Percentiles rank a stretch among this genome's conserved stretches.
Evolutionary conservation across 2,797 vertebrate species (phyloP).

Genomic region (Onychomys arenicola): DNA sequence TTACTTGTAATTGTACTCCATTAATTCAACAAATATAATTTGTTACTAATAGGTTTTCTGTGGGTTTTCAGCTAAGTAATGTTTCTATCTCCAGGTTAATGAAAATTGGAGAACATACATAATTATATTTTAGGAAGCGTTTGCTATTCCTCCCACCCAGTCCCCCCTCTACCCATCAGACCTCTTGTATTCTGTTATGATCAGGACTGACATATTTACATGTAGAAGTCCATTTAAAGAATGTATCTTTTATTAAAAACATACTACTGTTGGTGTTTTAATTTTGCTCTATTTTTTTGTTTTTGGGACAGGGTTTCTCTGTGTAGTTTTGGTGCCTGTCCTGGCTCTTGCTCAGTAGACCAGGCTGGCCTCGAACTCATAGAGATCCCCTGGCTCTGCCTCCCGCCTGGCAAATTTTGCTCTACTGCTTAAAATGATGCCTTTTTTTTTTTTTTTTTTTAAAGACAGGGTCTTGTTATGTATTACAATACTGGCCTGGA

Average conservation of each 20-base stretch:
- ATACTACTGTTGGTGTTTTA: conserved; percentile 1
- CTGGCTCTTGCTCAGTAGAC: too few species aligned
- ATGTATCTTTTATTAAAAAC: conserved; percentile 59
- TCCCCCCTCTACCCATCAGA: not conserved
- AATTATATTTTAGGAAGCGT: conserved; percentile 33
- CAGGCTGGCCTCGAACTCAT: too few species aligned
- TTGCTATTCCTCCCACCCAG: not conserved
- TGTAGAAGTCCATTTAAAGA: not conserved
- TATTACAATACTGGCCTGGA: not conserved
- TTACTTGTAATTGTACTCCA: conserved; percentile 57
- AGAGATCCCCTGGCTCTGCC: too few species aligned
- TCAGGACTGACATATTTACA: not conserved
- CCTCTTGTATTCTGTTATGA: conserved; percentile 31
- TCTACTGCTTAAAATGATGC: not conserved
- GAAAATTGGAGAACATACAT: conserved; percentile 57
- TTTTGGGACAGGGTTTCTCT: not conserved
- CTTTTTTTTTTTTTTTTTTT: not conserved
- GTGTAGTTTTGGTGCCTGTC: too few species aligned
- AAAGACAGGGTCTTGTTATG: not conserved
- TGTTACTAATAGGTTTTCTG: conserved; percentile 62
- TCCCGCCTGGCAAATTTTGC: conserved; percentile 34
- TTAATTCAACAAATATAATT: conserved; percentile 62
- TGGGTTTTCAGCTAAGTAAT: conserved; percentile 55
- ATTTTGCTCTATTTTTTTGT: conserved; percentile 33
- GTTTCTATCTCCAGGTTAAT: conserved; percentile 29